Base-by-base conservation (phyloP, 2,888 invertebrate species). In the Scelioninae gen. 1 region DNA sequence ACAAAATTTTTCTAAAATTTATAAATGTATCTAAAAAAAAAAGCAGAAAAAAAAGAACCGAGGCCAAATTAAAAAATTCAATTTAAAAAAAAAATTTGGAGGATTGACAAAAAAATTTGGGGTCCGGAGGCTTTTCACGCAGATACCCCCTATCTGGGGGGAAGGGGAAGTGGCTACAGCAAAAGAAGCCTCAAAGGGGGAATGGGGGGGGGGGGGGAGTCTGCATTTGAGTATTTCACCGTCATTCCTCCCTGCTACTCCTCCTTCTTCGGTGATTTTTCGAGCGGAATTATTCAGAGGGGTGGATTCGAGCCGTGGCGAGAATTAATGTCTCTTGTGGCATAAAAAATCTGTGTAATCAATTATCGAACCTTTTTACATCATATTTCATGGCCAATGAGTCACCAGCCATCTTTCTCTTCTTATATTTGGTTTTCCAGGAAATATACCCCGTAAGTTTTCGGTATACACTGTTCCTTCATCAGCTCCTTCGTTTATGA, bases 331-430 rank as follows among this genome's bases (percentile, higher is more conserved):
- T 89, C 90, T 90, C 90, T 91, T 90, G 90, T 88, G 90, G 91
- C 90, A 91, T 91, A 90, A 91, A 91, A 91, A 91, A 91, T 91
- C 91, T 91, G 91, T 90, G 90, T 91, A 91, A 91, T 91, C 91
- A 91, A 91, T 91, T 91, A 91, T 91, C 89, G 91, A 91, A 90
- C 90, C 90, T 90, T 90, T 87, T 90, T 91, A 90, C 89, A 89
- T 89, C 88, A 91, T 90, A 91, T 91, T 91, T 91, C 90, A 91
- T 88, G 90, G 90, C 88, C 91, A 91, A 91, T 91, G 90, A 90
- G 90, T 88, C 88, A 85, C 86, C 85, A 84, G 83, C 82, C 85
- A 83, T 85, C 74, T 82, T 86, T 85, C 85, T 82, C 75, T 80
- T 71, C 81, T 83, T 86, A 83, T 85, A 77, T 82, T 81, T 82